phyloP scores from a whole-genome alignment of 2,113 vertebrate genomes.

The Channa maculata region DNA sequence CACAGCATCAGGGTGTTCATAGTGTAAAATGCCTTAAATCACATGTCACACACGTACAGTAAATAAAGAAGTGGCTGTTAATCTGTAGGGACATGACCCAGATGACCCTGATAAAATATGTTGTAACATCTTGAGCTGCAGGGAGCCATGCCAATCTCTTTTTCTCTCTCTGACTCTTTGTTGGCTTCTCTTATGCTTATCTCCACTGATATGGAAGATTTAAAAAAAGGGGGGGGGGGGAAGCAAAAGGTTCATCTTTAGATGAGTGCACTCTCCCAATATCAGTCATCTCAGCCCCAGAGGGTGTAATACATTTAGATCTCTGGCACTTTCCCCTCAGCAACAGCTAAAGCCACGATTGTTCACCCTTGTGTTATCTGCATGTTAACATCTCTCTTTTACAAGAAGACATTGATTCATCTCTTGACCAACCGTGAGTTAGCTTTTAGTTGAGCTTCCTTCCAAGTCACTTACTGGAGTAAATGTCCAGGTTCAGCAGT shows the following conservation, averaged over 20 bases:
- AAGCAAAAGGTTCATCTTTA: constrained; percentile 46
- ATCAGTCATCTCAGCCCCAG: constrained; percentile 36
- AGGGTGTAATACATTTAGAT: constrained; percentile 52
- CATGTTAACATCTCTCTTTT: neutral
- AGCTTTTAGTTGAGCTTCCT: constrained; percentile 14
- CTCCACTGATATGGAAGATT: constrained; percentile 39
- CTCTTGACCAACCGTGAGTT: neutral
- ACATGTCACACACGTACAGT: constrained; percentile 19
- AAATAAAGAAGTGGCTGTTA: constrained; percentile 13
- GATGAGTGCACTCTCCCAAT: constrained; percentile 41
- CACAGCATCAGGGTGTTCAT: constrained; percentile 3
- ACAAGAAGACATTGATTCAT: constrained; percentile 23
- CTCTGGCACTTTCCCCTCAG: constrained; percentile 20
- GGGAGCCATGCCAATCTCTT: constrained; percentile 22
- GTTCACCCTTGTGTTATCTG: constrained; percentile 20
- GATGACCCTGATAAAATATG: constrained; percentile 20
- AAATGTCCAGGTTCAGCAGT: neutral
- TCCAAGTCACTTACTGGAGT: constrained; percentile 19
- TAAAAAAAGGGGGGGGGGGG: constrained; percentile 2
- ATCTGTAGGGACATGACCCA: constrained; percentile 45
- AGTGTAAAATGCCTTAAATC: constrained; percentile 45
- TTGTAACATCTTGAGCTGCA: constrained; percentile 16
- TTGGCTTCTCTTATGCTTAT: constrained; percentile 28
- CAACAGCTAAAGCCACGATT: constrained; percentile 23
- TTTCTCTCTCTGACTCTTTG: constrained; percentile 19